Evolutionary conservation across 2,797 vertebrate genomes (phyloP).

Genomic region (Oreochromis grahami): DNA sequence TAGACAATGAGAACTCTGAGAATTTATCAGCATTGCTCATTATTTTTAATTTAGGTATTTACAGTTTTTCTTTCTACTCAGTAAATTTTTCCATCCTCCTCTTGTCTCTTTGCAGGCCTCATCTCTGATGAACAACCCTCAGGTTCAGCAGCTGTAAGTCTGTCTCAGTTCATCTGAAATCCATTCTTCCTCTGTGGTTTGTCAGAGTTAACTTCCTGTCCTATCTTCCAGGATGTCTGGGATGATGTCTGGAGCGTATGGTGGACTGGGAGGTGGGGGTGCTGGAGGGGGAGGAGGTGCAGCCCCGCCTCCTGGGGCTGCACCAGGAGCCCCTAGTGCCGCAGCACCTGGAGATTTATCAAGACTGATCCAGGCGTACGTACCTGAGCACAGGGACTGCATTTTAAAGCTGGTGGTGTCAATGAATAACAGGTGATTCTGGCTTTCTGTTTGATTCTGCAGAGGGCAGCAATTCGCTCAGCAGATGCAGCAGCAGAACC

Average conservation of each 20-base stretch:
- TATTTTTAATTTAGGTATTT: not conserved
- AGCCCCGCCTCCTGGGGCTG: not conserved
- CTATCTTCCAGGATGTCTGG: slow-evolving; percentile 85
- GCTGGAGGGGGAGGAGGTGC: slow-evolving; percentile 17
- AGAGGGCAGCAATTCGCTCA: slow-evolving; percentile 96
- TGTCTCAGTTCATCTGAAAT: not conserved
- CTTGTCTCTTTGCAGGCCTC: slow-evolving; percentile 79
- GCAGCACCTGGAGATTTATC: slow-evolving; percentile 80
- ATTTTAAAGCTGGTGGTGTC: not conserved
- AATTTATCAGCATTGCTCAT: not conserved
- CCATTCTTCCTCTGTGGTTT: not conserved
- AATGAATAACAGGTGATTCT: not conserved
- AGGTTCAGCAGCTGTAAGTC: slow-evolving; percentile 93
- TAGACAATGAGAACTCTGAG: not conserved
- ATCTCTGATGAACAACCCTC: slow-evolving; percentile 92
- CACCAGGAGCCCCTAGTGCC: not conserved
- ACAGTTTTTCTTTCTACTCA: not conserved
- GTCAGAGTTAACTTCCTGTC: not conserved
- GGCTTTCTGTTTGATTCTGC: not conserved
- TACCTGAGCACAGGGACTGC: not conserved
- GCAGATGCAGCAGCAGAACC: slow-evolving; percentile 98
- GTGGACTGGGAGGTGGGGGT: slow-evolving; percentile 66
- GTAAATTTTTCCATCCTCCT: not conserved
- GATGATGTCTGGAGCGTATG: slow-evolving; percentile 90
- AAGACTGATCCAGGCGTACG: slow-evolving; percentile 95